Conservation (phyloP, 2,113 vertebrate species). For the Trichechus manatus region DNA sequence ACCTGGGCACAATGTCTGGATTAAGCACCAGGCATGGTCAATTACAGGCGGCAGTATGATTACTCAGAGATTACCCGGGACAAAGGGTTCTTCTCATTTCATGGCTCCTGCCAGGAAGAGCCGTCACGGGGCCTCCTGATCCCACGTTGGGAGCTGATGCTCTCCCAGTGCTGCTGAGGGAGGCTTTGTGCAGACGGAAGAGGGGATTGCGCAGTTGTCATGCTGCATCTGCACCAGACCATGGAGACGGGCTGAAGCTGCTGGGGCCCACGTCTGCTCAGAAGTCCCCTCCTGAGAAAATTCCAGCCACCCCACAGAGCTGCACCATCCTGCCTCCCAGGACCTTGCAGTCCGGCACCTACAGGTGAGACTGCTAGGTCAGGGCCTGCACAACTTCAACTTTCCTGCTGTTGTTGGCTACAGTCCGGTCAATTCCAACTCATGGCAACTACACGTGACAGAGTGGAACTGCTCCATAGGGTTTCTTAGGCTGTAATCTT, state of each 20-base stretch:
- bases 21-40: not conserved
- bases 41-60: not conserved
- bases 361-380: not conserved
- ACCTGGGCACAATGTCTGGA: not conserved
- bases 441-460: not conserved
- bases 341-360: not conserved
- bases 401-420: not conserved
- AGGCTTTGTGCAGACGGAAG: accelerated
- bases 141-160: accelerated
- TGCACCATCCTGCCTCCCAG: not conserved
- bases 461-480: no score
- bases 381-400: not conserved
- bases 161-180: accelerated
- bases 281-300: not conserved
- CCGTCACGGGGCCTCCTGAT: not conserved
- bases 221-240: not conserved
- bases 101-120: slow-evolving; percentile 2
- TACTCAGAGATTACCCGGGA: not conserved
- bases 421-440: not conserved
- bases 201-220: accelerated
- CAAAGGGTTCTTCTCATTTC: slow-evolving; percentile 62
- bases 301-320: not conserved
- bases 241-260: not conserved
- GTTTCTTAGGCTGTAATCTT: not conserved
- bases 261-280: not conserved